These are phyloP conservation scores for Synanceia verrucosa DNA, from an alignment of 2,797 vertebrate genomes.

Conservation along the genomic window DNA sequence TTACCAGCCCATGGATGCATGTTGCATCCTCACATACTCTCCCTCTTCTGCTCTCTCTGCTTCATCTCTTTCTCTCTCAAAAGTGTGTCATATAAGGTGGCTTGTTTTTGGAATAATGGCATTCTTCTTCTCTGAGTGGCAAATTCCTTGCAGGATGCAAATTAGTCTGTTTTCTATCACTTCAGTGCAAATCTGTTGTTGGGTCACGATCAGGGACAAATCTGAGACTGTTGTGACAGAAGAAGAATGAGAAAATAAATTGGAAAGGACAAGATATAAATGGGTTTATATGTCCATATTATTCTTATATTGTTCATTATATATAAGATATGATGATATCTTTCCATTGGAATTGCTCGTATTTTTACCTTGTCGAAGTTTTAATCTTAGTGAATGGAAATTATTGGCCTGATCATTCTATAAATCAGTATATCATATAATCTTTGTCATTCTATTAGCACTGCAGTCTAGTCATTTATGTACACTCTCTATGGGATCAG, in stretches of 20 bases:
- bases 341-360: neutral
- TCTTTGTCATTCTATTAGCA: neutral
- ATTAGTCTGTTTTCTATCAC: conserved; percentile 48
- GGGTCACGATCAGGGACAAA: conserved; percentile 25
- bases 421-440: conserved; percentile 15
- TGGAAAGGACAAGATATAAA: conserved; percentile 17
- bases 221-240: conserved; percentile 17
- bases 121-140: conserved; percentile 22
- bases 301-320: no score
- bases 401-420: conserved; percentile 6
- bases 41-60: neutral
- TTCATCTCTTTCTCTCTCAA: conserved; percentile 14
- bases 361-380: neutral
- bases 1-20: conserved; percentile 46
- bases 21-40: conserved; percentile 5
- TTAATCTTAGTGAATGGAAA: no score
- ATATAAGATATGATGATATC: neutral
- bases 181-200: conserved; percentile 33
- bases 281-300: conserved; percentile 13
- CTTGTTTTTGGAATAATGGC: conserved; percentile 20
- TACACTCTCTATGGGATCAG: conserved; percentile 5
- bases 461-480: neutral
- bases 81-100: conserved; percentile 9
- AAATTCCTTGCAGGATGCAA: conserved; percentile 47
- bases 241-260: conserved; percentile 35